Conservation (phyloP, 2,888 invertebrate species). For the Smittia aterrima region DNA sequence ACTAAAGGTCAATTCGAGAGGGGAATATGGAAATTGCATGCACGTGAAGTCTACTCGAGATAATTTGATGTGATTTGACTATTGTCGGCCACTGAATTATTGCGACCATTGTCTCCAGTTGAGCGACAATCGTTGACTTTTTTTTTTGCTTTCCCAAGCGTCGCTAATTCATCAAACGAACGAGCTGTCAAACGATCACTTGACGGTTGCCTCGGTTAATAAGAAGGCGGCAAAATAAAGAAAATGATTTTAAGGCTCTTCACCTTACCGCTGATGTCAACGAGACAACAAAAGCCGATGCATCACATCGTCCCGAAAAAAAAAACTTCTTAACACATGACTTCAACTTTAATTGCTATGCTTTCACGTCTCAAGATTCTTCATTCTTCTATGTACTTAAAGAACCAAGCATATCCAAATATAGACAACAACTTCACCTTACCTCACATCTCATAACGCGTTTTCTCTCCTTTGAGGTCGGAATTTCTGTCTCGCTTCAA, state of each 20-base stretch:
- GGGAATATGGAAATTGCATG: neutral
- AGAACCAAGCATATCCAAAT: slow-evolving; percentile 22
- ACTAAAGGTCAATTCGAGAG: neutral
- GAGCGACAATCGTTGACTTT: too few relatives aligned
- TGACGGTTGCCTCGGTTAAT: neutral
- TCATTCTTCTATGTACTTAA: neutral
- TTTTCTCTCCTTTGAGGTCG: slow-evolving; percentile 27
- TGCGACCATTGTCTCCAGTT: neutral
- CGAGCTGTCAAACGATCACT: neutral
- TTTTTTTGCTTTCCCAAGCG: neutral
- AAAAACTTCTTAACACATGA: neutral
- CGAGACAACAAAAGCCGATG: neutral
- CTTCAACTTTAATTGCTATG: slow-evolving; percentile 4
- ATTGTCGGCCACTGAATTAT: neutral
- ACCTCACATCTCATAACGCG: slow-evolving; percentile 34
- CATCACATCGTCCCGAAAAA: neutral
- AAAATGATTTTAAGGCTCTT: neutral
- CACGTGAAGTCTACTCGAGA: neutral
- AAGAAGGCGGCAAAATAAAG: neutral
- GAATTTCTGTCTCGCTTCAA: slow-evolving; percentile 17
- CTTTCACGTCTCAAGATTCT: neutral
- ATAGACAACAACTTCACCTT: slow-evolving; percentile 32
- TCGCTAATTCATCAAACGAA: neutral
- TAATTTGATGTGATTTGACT: slow-evolving; percentile 20
- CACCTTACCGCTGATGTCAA: neutral